These are phyloP conservation scores for Buphagus erythrorhynchus DNA, from an alignment of 2,797 vertebrate genomes.

Conservation along the genomic window DNA sequence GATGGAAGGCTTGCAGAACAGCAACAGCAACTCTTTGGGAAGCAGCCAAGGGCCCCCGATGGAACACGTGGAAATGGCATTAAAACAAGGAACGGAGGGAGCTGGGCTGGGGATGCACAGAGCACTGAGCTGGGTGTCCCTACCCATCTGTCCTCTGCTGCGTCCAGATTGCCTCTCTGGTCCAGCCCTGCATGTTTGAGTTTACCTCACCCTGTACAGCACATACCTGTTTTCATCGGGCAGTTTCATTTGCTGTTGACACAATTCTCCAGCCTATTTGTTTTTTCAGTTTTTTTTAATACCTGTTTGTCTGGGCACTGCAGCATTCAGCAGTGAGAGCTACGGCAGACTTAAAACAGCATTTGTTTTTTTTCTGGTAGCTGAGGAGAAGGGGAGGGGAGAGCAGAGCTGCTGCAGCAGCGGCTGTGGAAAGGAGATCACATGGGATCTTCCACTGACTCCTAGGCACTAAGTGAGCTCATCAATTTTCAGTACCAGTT, in stretches of 20 bases:
- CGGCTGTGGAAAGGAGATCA: background rate
- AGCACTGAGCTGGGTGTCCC: background rate
- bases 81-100: background rate
- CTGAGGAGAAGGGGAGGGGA: background rate
- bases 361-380: background rate
- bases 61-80: background rate
- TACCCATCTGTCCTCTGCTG: background rate
- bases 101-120: rapidly evolving
- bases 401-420: background rate
- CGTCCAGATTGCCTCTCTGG: no score
- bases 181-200: background rate
- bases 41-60: rapidly evolving
- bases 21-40: rapidly evolving
- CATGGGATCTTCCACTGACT: background rate
- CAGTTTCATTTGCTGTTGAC: background rate
- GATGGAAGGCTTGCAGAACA: rapidly evolving
- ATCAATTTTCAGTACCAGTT: background rate
- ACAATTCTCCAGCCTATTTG: background rate
- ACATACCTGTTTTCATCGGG: background rate
- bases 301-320: background rate
- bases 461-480: background rate
- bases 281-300: background rate
- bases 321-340: background rate
- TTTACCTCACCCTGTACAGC: background rate
- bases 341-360: background rate